Percentiles rank a stretch among this genome's conserved stretches.
phyloP scores from a whole-genome alignment of 2,888 invertebrate genomes.

The Calameuta filiformis region DNA sequence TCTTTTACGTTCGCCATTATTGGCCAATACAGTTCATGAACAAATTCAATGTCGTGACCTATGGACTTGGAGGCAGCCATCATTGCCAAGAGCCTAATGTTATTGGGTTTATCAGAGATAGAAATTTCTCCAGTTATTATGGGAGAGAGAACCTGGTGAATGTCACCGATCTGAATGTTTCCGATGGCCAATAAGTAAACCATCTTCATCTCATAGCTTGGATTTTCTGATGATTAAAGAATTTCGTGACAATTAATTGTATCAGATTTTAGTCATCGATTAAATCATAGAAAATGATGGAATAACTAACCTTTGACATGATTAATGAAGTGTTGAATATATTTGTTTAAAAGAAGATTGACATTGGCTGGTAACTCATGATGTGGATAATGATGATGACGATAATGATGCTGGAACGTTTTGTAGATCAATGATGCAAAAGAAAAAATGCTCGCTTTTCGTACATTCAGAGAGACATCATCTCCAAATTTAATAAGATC shows the following conservation, averaged over 20 bases:
- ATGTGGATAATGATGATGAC: too few species aligned
- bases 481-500: constrained; percentile 48
- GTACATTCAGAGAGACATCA: constrained; percentile 42
- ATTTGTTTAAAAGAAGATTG: constrained; percentile 42
- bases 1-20: constrained; percentile 62
- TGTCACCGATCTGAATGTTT: constrained; percentile 64
- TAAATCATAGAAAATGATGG: too few species aligned
- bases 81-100: constrained; percentile 64
- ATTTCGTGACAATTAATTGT: neutral
- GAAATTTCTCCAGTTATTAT: constrained; percentile 59
- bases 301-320: constrained; percentile 50
- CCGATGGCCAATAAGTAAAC: constrained; percentile 66
- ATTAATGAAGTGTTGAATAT: constrained; percentile 53
- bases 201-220: constrained; percentile 57
- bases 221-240: constrained; percentile 32
- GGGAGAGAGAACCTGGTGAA: constrained; percentile 62
- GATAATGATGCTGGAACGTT: constrained; percentile 35
- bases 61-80: constrained; percentile 59
- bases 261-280: constrained; percentile 1
- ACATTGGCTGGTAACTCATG: neutral
- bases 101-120: constrained; percentile 44
- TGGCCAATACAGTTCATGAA: constrained; percentile 66
- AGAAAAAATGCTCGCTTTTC: constrained; percentile 62
- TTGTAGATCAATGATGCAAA: constrained; percentile 65
- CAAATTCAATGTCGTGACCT: constrained; percentile 38